Conservation (phyloP, 2,797 vertebrate species). For the Pangasius mekongensis region DNA sequence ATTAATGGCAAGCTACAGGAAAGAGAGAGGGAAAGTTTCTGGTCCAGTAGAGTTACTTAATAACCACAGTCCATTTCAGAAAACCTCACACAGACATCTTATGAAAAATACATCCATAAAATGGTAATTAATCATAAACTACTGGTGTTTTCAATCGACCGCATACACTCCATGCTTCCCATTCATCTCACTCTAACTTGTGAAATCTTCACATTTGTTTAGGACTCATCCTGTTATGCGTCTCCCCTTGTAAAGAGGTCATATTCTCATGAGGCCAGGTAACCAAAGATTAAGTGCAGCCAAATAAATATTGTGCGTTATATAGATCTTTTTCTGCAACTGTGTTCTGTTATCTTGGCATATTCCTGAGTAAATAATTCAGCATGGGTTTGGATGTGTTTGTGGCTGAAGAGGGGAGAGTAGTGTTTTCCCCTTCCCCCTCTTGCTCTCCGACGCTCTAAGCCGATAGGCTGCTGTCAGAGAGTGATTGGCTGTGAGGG, state of each 20-base stretch:
- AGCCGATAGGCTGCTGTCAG: slow-evolving; percentile 55
- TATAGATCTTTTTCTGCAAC: neutral
- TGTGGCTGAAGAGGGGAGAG: slow-evolving; percentile 39
- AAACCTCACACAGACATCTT: slow-evolving; percentile 17
- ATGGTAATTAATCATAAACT: neutral
- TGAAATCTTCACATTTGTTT: neutral
- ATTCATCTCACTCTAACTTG: neutral
- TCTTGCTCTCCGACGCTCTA: slow-evolving; percentile 45
- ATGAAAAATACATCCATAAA: slow-evolving; percentile 1
- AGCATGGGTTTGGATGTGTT: slow-evolving; percentile 24
- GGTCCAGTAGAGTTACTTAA: slow-evolving; percentile 42
- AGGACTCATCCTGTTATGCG: no score
- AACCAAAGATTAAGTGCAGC: neutral
- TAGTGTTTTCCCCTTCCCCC: slow-evolving; percentile 40
- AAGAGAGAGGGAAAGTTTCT: slow-evolving; percentile 15
- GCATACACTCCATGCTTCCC: neutral
- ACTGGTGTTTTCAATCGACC: slow-evolving; percentile 5
- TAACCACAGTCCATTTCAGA: slow-evolving; percentile 17
- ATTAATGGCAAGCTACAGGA: slow-evolving; percentile 49
- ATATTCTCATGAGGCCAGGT: neutral
- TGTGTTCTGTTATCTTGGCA: slow-evolving; percentile 9
- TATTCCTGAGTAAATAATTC: slow-evolving; percentile 54
- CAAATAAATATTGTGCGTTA: neutral
- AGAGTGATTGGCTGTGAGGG: slow-evolving; percentile 54
- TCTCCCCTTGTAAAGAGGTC: neutral